Conservation (phyloP, 2,888 invertebrate genomes). For the Acholoe squamosa region DNA sequence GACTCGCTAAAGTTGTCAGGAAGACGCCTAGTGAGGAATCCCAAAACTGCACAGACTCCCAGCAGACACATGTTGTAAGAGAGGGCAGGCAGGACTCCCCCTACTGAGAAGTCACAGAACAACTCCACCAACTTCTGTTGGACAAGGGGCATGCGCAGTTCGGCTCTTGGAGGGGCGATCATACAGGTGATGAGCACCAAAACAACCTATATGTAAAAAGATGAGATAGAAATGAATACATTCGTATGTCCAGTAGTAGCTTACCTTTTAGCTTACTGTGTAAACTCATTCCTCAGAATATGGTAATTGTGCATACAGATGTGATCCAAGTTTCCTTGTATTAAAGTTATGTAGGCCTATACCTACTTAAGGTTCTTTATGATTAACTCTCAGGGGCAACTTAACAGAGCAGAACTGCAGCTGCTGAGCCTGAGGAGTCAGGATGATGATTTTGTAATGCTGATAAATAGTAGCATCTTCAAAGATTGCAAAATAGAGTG, state of each 20-base stretch:
- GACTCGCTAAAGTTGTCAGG: conserved; percentile 40
- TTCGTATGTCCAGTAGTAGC: neutral
- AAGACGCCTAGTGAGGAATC: conserved; percentile 16
- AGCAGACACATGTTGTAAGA: conserved; percentile 76
- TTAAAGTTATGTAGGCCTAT: too few species aligned
- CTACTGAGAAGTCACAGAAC: conserved; percentile 73
- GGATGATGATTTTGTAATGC: too few species aligned
- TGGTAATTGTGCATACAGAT: too few species aligned
- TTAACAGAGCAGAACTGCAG: too few species aligned
- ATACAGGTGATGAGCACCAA: neutral
- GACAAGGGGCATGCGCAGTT: conserved; percentile 71
- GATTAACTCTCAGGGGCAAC: too few species aligned
- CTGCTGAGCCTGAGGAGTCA: too few species aligned
- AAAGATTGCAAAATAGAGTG: too few species aligned
- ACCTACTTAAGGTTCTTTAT: too few species aligned
- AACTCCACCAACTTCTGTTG: conserved; percentile 74
- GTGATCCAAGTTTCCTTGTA: too few species aligned
- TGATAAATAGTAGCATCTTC: too few species aligned
- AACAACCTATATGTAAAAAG: conserved; percentile 18
- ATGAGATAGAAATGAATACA: neutral
- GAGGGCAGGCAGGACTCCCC: conserved; percentile 71
- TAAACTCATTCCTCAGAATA: too few species aligned
- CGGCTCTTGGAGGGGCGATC: conserved; percentile 39
- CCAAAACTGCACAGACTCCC: conserved; percentile 57
- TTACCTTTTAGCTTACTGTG: too few species aligned